Percentiles rank a stretch among this genome's conserved stretches.
Conservation (phyloP, 2,797 vertebrate genomes). For the Sardinella longiceps region DNA sequence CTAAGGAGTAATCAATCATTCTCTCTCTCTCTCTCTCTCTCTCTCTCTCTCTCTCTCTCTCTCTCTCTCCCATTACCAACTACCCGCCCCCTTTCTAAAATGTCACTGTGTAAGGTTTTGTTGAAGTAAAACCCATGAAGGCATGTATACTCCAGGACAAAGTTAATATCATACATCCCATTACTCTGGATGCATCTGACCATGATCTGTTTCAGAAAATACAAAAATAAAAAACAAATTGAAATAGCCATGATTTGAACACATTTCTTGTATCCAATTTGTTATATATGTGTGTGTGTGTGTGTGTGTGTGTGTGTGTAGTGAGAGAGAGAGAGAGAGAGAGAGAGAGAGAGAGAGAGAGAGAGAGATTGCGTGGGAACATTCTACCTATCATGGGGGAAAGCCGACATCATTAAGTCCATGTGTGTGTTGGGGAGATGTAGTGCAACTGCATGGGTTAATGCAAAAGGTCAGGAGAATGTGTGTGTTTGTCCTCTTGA, state of each 20-base stretch:
- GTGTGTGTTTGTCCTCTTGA: neutral
- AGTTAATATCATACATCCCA: neutral
- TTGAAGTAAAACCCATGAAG: neutral
- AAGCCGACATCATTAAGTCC: too few relatives aligned
- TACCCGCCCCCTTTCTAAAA: neutral
- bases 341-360: too few relatives aligned
- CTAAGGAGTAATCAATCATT: slow-evolving; percentile 39
- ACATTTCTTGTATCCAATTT: neutral
- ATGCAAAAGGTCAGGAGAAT: neutral
- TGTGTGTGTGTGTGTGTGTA: neutral
- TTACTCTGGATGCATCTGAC: neutral
- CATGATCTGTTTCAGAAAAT: neutral
- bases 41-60: neutral
- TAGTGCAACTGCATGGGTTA: neutral
- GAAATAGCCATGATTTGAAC: neutral
- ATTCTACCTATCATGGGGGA: neutral
- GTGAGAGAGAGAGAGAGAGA: too few relatives aligned
- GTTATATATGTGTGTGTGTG: neutral
- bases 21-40: slow-evolving; percentile 22
- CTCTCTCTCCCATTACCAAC: slow-evolving; percentile 5
- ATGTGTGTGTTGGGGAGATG: neutral
- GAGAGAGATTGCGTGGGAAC: neutral
- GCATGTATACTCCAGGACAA: neutral
- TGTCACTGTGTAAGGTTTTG: neutral
- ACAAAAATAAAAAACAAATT: neutral